A percentile compares a stretch with the other conserved stretches of the same genome.
Conservation (phyloP, 2,113 vertebrate species). For the Coreoperca whiteheadi region DNA sequence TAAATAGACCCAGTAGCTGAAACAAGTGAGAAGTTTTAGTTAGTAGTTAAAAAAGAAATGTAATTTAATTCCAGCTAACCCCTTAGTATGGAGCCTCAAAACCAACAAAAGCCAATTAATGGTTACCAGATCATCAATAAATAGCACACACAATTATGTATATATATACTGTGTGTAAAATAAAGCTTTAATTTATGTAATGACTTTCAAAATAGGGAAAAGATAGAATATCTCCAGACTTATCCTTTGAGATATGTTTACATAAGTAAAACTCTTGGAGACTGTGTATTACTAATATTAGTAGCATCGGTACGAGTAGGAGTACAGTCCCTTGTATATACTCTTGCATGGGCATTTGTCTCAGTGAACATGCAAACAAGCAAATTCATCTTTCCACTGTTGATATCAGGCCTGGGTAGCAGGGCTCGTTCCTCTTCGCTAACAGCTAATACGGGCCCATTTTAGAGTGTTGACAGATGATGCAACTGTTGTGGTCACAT, state of each 20-base stretch:
- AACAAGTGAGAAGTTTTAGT: too few relatives aligned
- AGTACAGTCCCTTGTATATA: not conserved
- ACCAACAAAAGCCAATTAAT: too few relatives aligned
- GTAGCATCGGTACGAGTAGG: not conserved
- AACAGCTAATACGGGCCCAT: not conserved
- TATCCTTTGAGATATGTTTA: not conserved
- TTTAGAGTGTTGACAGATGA: slow-evolving; percentile 58
- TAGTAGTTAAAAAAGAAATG: too few relatives aligned
- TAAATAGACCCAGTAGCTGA: too few relatives aligned
- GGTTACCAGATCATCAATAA: too few relatives aligned
- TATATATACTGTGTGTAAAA: too few relatives aligned
- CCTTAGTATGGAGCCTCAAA: too few relatives aligned
- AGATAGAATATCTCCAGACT: not conserved
- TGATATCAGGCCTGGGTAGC: slow-evolving; percentile 13
- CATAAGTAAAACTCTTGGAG: not conserved
- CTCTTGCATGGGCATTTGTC: slow-evolving; percentile 5
- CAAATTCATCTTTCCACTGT: not conserved
- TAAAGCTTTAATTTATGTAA: too few relatives aligned
- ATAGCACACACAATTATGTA: too few relatives aligned
- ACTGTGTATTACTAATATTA: not conserved
- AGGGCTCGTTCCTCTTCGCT: not conserved
- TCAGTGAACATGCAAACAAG: slow-evolving; percentile 1
- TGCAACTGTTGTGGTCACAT: slow-evolving; percentile 66
- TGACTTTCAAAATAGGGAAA: not conserved
- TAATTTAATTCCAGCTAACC: too few relatives aligned